Percentiles rank a stretch among this genome's conserved stretches.
Conservation (phyloP, 2,888 invertebrate species). For the Saturnia japonica region DNA sequence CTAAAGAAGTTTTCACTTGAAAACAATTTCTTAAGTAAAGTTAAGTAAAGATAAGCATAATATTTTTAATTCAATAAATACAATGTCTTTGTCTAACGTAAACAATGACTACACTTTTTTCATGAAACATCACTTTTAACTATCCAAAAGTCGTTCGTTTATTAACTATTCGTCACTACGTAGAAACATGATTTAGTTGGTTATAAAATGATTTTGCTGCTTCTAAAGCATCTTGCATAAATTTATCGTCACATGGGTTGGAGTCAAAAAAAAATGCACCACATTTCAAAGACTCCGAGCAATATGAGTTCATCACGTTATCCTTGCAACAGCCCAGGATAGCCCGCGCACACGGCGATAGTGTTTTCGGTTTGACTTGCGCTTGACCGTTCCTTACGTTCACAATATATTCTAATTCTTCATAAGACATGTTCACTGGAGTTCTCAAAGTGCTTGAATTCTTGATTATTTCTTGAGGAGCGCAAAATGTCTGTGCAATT, state of each 20-base stretch:
- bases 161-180: constrained; percentile 23
- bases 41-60: no score
- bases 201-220: constrained; percentile 67
- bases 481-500: constrained; percentile 41
- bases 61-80: constrained; percentile 5
- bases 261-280: constrained; percentile 88
- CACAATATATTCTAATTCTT: constrained; percentile 62
- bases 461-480: constrained; percentile 42
- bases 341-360: constrained; percentile 87
- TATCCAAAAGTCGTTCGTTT: background rate
- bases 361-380: constrained; percentile 42
- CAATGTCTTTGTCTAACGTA: background rate
- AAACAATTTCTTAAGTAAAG: no score
- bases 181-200: constrained; percentile 47
- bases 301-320: constrained; percentile 74
- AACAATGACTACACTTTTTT: constrained; percentile 25
- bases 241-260: constrained; percentile 86
- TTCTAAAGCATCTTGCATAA: constrained; percentile 81
- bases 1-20: no score
- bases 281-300: constrained; percentile 88
- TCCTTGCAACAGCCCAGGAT: constrained; percentile 87
- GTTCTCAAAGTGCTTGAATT: constrained; percentile 59
- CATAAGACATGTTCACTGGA: constrained; percentile 51
- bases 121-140: background rate
- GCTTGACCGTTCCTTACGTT: constrained; percentile 47